These are phyloP conservation scores for Coptodon bakossiorum DNA, from an alignment of 2,113 vertebrate species.

Conservation along the genomic window DNA sequence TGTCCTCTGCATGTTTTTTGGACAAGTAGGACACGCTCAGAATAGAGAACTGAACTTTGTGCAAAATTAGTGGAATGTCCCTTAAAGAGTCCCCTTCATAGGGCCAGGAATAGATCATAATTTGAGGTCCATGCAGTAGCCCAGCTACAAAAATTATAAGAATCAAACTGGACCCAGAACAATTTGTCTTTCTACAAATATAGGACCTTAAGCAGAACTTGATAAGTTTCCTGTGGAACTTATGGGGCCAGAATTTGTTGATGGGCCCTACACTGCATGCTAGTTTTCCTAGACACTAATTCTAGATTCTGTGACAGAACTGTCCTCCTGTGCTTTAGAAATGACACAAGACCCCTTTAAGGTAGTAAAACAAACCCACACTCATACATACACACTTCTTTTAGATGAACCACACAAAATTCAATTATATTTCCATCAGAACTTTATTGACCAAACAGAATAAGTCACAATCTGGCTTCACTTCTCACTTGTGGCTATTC, in stretches of 20 bases:
- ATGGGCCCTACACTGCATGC: neutral
- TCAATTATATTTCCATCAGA: neutral
- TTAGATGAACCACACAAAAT: slow-evolving; percentile 14
- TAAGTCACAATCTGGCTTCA: neutral
- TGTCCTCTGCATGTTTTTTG: neutral
- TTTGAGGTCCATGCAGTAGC: neutral
- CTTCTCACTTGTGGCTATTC: neutral
- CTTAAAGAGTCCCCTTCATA: neutral
- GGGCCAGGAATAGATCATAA: neutral
- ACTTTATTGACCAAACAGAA: slow-evolving; percentile 45
- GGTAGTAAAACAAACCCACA: neutral
- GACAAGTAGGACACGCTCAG: neutral
- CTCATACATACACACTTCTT: neutral
- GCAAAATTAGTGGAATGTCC: neutral
- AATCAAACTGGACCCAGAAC: neutral
- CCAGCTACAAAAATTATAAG: neutral
- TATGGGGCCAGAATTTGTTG: neutral
- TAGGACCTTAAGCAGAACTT: neutral
- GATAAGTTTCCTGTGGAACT: neutral
- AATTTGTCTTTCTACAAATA: neutral
- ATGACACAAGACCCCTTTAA: neutral
- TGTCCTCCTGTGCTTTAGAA: neutral
- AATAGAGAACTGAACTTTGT: neutral
- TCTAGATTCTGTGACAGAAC: neutral
- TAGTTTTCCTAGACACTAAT: neutral